Conservation (phyloP, 2,888 invertebrate genomes). For the Meghimatium bilineatum region DNA sequence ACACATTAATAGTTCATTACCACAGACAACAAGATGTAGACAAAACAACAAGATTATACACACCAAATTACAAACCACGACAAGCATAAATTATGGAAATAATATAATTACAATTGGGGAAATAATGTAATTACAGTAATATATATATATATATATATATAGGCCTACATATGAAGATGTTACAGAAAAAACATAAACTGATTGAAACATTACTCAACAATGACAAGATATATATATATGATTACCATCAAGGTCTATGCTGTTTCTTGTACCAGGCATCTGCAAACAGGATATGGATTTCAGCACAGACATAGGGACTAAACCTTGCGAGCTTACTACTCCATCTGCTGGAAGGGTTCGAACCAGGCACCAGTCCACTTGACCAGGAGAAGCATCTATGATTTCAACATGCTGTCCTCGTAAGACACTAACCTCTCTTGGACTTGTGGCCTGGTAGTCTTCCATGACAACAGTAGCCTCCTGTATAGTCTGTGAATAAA, state of each 20-base stretch:
- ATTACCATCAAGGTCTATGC: conserved; percentile 75
- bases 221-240: conserved; percentile 41
- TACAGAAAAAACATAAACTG: not conserved
- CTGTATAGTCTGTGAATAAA: conserved; percentile 25
- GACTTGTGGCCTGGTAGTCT: conserved; percentile 85
- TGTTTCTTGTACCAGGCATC: conserved; percentile 70
- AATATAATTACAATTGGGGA: no score
- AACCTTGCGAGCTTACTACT: conserved; percentile 72
- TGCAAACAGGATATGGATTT: conserved; percentile 73
- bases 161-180: no score
- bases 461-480: conserved; percentile 78
- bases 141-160: no score
- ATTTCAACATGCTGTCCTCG: conserved; percentile 97
- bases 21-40: no score
- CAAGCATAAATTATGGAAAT: no score
- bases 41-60: no score
- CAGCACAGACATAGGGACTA: conserved; percentile 76
- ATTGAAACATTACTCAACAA: not conserved
- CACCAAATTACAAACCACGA: no score
- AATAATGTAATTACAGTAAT: no score
- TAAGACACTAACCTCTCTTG: conserved; percentile 88
- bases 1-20: no score
- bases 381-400: conserved; percentile 82
- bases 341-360: conserved; percentile 68
- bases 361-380: conserved; percentile 78